Percentiles rank a stretch among this genome's conserved stretches.
phyloP scores from a whole-genome alignment of 2,113 vertebrate genomes.

The Dasyurus viverrinus region DNA sequence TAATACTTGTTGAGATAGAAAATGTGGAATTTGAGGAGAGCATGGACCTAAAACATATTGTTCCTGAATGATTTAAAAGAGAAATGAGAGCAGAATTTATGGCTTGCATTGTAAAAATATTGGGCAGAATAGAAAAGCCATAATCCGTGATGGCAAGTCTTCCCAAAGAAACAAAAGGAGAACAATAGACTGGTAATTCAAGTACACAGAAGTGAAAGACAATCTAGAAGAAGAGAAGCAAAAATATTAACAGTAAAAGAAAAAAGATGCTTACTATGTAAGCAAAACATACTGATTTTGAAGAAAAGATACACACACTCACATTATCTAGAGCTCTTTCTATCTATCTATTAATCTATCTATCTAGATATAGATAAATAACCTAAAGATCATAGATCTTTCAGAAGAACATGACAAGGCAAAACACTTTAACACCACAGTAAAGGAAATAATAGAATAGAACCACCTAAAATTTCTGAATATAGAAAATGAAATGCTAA shows the following conservation, averaged over 20 bases:
- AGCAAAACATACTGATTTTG: no score
- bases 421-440: no score
- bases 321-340: no score
- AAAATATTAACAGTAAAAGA: background rate
- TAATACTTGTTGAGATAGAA: background rate
- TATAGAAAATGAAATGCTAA: background rate
- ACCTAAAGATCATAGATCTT: no score
- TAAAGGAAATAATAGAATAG: no score
- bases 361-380: no score
- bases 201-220: background rate
- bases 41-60: background rate
- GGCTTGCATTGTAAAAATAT: background rate
- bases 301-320: no score
- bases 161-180: background rate
- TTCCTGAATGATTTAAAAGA: background rate
- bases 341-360: no score
- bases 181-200: background rate
- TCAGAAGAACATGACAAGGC: no score
- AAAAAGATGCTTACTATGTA: no score
- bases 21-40: background rate
- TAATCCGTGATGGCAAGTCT: background rate
- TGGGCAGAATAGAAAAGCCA: background rate
- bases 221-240: background rate
- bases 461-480: background rate
- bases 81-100: background rate